Percentiles rank a stretch among this genome's conserved stretches.
These are phyloP conservation scores for Halocynthia aurantium DNA, from an alignment of 23 tunicate species.

Conservation along the genomic window DNA sequence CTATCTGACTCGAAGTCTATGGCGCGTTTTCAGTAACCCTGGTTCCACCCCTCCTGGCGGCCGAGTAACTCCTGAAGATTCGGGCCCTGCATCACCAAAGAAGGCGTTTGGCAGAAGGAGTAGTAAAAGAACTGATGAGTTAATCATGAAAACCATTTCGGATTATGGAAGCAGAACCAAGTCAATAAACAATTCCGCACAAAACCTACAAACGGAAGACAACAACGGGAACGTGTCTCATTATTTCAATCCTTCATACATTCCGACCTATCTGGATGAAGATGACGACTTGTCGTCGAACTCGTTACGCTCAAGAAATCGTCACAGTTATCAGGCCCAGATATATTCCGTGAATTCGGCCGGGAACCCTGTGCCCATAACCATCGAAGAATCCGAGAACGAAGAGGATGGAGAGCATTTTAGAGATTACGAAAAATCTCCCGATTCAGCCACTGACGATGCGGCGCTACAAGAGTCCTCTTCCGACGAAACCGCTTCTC, in stretches of 20 bases:
- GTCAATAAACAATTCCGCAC: background rate
- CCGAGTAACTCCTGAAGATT: constrained; percentile 7
- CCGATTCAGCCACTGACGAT: background rate
- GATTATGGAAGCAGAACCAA: background rate
- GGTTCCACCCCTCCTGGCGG: constrained; percentile 24
- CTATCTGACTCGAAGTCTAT: constrained; percentile 8
- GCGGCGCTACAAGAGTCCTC: background rate
- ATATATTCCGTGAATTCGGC: constrained; percentile 70
- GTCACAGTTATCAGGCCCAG: constrained; percentile 29
- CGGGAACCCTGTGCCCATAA: constrained; percentile 66
- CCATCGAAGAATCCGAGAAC: constrained; percentile 49
- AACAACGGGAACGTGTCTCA: background rate
- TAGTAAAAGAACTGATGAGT: background rate
- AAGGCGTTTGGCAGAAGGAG: background rate
- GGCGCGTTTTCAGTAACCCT: constrained; percentile 11
- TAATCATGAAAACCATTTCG: background rate
- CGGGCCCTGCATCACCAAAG: background rate
- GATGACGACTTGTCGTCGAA: background rate
- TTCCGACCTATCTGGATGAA: constrained; percentile 1
- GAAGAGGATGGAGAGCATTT: constrained; percentile 19
- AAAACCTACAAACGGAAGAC: background rate
- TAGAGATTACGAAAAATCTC: constrained; percentile 4
- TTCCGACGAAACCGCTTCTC: too few species aligned
- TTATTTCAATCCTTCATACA: constrained; percentile 9
- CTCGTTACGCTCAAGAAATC: background rate